Evolutionary conservation across 1,140 invertebrate genomes (phyloP), one percentile per base, ranked within the genome.

Genomic region (Oryzaephilus surinamensis): DNA sequence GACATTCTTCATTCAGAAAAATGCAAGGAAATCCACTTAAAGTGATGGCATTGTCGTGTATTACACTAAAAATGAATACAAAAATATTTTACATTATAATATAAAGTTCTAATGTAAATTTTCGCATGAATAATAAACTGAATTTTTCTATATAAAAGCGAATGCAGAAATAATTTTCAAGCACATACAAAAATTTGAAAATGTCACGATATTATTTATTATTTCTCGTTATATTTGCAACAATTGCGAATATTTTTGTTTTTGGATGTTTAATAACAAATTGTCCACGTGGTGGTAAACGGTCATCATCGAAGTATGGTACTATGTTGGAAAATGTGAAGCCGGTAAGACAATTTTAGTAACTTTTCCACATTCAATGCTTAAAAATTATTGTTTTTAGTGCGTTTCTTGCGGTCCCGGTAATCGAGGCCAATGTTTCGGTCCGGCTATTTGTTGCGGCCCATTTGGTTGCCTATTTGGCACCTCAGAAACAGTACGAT

Each of bases 1-100:
- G 72, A 75, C 77, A 79, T 79, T 44, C 13, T 36, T 16, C 12
- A 17, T 16, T n/a, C 18, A n/a, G n/a, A n/a, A n/a, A n/a, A n/a
- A n/a, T n/a, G n/a, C n/a, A n/a, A n/a, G n/a, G n/a, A n/a, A n/a
- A n/a, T n/a, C n/a, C n/a, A n/a, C n/a, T n/a, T n/a, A n/a, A n/a
- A n/a, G n/a, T n/a, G n/a, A n/a, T n/a, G n/a, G n/a, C n/a, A n/a
- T n/a, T n/a, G n/a, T n/a, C n/a, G n/a, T n/a, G n/a, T n/a, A n/a
- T n/a, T n/a, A n/a, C n/a, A n/a, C n/a, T n/a, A n/a, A n/a, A n/a
- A n/a, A n/a, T n/a, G n/a, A 14, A 15, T 15, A 11, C 5, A 14
- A 7, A 35, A 14, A 6, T 8, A 17, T 10, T 13, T 31, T 4
- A 10, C 32, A 15, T 10, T 12, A 33, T 30, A 36, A 24, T 31